A percentile compares a stretch with the other conserved stretches of the same genome.
Conservation (phyloP, 2,797 vertebrate species). For the Microctenopoma steveboyesi region DNA sequence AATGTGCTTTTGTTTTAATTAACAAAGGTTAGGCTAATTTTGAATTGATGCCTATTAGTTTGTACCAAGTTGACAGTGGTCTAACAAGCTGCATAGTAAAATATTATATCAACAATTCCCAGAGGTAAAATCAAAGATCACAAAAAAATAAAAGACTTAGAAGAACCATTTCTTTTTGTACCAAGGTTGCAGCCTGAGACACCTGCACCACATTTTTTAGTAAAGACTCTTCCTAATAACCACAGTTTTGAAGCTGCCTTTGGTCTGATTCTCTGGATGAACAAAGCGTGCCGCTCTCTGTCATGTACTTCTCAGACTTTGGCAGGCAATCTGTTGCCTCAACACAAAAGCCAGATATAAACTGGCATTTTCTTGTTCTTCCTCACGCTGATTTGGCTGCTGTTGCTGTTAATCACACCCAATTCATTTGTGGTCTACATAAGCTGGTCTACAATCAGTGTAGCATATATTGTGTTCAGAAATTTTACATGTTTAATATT, state of each 20-base stretch:
- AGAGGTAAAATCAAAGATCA: background rate
- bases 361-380: conserved; percentile 29
- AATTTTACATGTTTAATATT: conserved; percentile 7
- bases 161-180: background rate
- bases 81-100: background rate
- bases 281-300: conserved; percentile 19
- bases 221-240: conserved; percentile 8
- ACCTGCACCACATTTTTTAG: conserved; percentile 18
- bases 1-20: conserved; percentile 5
- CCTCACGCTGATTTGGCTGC: conserved; percentile 28
- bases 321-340: conserved; percentile 49
- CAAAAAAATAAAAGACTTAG: conserved; percentile 7
- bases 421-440: conserved; percentile 18
- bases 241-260: conserved; percentile 11
- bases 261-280: conserved; percentile 29
- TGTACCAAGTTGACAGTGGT: conserved; percentile 10
- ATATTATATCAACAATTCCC: background rate
- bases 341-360: conserved; percentile 41
- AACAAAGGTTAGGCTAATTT: conserved; percentile 1
- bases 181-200: conserved; percentile 12
- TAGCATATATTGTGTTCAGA: conserved; percentile 2
- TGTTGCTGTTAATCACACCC: conserved; percentile 7
- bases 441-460: conserved; percentile 7
- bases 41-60: conserved; percentile 15
- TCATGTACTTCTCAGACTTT: conserved; percentile 40